phyloP scores from a whole-genome alignment of 2,113 vertebrate species.

The Nestor notabilis region DNA sequence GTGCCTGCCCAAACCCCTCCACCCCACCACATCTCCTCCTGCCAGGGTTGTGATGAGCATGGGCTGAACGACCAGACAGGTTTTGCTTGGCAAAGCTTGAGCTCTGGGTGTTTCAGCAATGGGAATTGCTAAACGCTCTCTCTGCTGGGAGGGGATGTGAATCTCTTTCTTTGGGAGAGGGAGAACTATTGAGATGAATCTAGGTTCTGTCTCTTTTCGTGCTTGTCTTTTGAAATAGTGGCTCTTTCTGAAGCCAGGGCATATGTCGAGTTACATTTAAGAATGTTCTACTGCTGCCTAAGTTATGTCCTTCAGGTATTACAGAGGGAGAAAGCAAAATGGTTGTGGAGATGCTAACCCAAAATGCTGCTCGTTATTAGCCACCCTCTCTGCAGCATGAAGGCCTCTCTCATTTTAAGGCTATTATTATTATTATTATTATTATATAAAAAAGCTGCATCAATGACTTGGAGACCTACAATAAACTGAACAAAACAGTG shows the following conservation, averaged over 20 bases:
- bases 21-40: accelerated
- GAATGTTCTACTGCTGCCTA: neutral
- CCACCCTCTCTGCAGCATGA: neutral
- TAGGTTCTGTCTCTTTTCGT: neutral
- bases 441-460: neutral
- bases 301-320: neutral
- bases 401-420: neutral
- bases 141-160: accelerated
- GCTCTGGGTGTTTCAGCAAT: accelerated
- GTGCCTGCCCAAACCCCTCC: neutral
- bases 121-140: accelerated
- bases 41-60: accelerated
- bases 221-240: neutral
- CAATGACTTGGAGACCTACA: neutral
- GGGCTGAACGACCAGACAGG: neutral
- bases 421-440: neutral
- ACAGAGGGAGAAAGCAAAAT: neutral
- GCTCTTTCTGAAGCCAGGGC: neutral
- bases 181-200: no score
- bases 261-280: neutral
- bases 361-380: neutral
- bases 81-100: neutral
- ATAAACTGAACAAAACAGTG: neutral
- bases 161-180: neutral
- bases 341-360: neutral